A percentile compares a stretch with the other conserved stretches of the same genome.
Evolutionary conservation across 2,888 invertebrate species (phyloP).

Genomic region (Drosophila koepferae): DNA sequence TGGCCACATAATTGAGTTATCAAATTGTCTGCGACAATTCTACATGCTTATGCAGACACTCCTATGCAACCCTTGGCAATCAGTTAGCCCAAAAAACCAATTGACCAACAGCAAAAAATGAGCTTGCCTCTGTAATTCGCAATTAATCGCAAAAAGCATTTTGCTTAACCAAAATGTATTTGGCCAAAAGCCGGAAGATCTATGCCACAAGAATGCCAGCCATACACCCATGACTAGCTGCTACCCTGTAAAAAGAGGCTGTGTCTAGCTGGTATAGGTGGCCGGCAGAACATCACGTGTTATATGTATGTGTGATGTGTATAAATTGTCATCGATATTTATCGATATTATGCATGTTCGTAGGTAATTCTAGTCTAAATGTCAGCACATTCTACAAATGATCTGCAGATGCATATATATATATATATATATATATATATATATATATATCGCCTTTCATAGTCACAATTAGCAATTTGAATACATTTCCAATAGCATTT

Average conservation of each 20-base stretch:
- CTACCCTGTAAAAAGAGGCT: background rate
- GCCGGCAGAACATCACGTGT: background rate
- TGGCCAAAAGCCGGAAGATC: conserved; percentile 18
- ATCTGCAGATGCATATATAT: background rate
- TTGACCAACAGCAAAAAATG: conserved; percentile 15
- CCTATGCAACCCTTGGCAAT: background rate
- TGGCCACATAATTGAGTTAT: conserved; percentile 54
- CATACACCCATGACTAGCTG: background rate
- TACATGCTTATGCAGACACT: background rate
- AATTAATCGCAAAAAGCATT: conserved; percentile 15
- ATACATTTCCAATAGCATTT: background rate
- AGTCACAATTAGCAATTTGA: too few relatives aligned
- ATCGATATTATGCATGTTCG: background rate
- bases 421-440: background rate
- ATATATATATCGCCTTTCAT: background rate
- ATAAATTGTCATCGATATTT: background rate
- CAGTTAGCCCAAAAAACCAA: conserved; percentile 10
- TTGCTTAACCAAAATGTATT: conserved; percentile 24
- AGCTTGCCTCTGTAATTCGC: conserved; percentile 14
- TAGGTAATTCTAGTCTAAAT: background rate
- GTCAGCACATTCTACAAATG: background rate
- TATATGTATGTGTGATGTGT: too few relatives aligned
- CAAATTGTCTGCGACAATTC: conserved; percentile 29
- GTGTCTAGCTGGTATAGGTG: background rate
- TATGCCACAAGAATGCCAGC: background rate